Base-by-base conservation (phyloP, 2,797 vertebrate genomes). In the Spinus olivaceus region DNA sequence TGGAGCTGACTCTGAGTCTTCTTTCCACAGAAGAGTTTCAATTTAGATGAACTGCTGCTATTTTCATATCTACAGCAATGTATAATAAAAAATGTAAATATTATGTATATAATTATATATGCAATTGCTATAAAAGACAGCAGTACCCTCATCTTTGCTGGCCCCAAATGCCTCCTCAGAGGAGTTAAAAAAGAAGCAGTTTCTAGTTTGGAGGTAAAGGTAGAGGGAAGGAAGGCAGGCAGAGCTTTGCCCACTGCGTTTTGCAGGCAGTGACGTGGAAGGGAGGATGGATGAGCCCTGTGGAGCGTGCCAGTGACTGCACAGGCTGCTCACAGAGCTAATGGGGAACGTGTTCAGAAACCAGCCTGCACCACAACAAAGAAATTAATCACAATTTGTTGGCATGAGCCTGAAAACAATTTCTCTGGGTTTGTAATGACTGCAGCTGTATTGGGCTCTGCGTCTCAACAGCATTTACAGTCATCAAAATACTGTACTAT, bases 321-420 rank as follows among this genome's bases (percentile, higher is more conserved):
- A 24, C 42, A 20, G 65, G 76, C 23, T 64, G 35, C 46, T 71
- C 74, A 24, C 39, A 13, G 46, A 67, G 78, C n/a, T 94, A 65
- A 89, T 74, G 65, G 61, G 78, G 86, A 94, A 82, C 74, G 77
- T 19, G 53, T 13, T 92, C 57, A 86, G 84, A 60, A 93, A 60
- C 1, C 3, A 87, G 35, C 76, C 65, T 59, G 81, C 53, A 59
- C 60, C 78, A 92, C 71, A 94, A 80, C 86, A 93, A 91, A 89
- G 79, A 74, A 80, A 89, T 90, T 50, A 82, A 89, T 89, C 86
- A 65, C 50, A 37, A 63, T 71, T 81, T 92, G 86, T 25, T 95
- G 93, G 76, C 65, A 28, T 0, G 17, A 95, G 42, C n/a, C 67
- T 87, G 90, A 71, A 85, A 79, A 87, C 3, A 10, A 28, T 80